Evolutionary conservation across 2,113 vertebrate species (phyloP).

Genomic region (Microtus oregoni): DNA sequence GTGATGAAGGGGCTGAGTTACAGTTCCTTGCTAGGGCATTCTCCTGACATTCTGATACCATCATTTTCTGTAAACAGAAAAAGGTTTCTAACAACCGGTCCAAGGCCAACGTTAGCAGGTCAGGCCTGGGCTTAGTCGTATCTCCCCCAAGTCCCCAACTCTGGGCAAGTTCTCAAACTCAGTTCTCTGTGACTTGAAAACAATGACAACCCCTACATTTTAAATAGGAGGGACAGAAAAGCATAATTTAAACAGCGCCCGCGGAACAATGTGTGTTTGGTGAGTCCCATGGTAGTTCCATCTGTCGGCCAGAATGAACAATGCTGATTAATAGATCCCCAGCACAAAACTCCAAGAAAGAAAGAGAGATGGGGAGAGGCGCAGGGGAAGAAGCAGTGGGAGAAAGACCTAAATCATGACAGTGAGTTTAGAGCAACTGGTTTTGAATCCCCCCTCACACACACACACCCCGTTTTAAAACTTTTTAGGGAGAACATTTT

Average conservation of each 20-base stretch:
- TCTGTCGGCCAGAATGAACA: not conserved
- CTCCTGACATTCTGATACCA: not conserved
- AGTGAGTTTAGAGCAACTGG: not conserved
- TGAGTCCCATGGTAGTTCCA: not conserved
- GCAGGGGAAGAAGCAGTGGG: not conserved
- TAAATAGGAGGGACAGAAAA: not conserved
- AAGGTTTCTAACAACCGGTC: not conserved
- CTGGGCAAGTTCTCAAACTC: not conserved
- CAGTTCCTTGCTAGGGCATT: not conserved
- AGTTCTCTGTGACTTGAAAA: not conserved
- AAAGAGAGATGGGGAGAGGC: too few relatives aligned
- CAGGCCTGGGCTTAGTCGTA: not conserved
- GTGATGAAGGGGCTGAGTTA: not conserved
- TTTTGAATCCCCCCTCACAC: not conserved
- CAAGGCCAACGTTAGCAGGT: not conserved
- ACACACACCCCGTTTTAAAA: not conserved
- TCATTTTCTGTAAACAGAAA: not conserved
- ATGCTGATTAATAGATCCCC: not conserved
- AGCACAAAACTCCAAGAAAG: not conserved
- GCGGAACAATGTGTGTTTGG: not conserved
- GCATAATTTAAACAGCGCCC: fast-evolving
- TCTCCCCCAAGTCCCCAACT: not conserved
- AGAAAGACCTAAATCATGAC: not conserved
- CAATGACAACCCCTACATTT: not conserved
- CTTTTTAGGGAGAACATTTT: not conserved